Base-by-base conservation (phyloP, 2,888 invertebrate genomes). In the Heliconius erato region DNA sequence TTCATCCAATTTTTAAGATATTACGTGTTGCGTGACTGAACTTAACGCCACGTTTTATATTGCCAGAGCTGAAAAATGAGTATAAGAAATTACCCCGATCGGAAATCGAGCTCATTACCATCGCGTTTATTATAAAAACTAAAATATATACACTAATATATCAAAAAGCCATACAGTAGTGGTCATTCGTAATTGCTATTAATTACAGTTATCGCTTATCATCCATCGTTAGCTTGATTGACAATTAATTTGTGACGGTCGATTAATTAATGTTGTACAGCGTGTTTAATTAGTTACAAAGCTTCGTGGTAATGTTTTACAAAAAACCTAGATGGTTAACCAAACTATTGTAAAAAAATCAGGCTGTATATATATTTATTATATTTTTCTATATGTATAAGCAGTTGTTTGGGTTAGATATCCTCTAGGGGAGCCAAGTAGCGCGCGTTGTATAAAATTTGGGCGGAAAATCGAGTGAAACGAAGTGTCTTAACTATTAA, bases 171-270 rank as follows among this genome's bases (percentile, higher is more conserved):
- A 26, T 76, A 63, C 40, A 63, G 35, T n/a, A 76, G 76, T 35
- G 76, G 76, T 63, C 63, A 63, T 35, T 35, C 7, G 76, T 76
- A 76, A 76, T 76, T 63, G 63, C 76, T 35, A 76, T 63, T 76
- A 76, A 76, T 76, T 76, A 76, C 14, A 40, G n/a, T 76, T 63
- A 76, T 76, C 76, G 76, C 76, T 76, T 76, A 76, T 76, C 76
- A 76, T 40, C 76, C 35, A 76, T 76, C 76, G 76, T 76, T 76
- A 76, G 63, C 35, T 68, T 78, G 67, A 78, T 78, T 78, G 65
- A 78, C 67, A 78, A 78, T 78, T 78, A 78, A 78, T 78, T 78
- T 78, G 78, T 68, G 49, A 78, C 78, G 67, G 23, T 68, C 44
- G 67, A 78, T 65, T 78, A 78, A 78, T 78, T 78, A 67, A 67